These are phyloP conservation scores for Propithecus deckenii DNA, from an alignment of 2,797 vertebrate species.

Conservation along the genomic window DNA sequence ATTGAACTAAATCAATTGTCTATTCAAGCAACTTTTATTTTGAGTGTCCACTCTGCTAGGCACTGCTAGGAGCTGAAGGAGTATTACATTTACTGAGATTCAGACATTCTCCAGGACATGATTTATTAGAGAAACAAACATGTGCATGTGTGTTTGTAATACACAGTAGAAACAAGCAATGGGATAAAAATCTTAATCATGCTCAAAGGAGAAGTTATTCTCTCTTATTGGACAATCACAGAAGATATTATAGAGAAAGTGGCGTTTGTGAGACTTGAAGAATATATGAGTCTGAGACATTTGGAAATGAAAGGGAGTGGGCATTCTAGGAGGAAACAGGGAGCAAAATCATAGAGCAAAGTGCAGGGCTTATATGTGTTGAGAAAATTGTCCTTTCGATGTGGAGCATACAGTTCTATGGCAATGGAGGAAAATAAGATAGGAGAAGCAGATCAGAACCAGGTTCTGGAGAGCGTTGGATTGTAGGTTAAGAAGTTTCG, in stretches of 20 bases:
- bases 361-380: neutral
- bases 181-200: neutral
- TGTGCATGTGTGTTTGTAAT: neutral
- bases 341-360: neutral
- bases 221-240: neutral
- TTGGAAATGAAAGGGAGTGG: neutral
- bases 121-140: neutral
- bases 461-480: neutral
- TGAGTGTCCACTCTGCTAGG: neutral
- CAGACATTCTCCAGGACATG: neutral
- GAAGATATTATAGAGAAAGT: neutral
- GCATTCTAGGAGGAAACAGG: neutral
- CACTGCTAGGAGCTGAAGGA: neutral
- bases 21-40: neutral
- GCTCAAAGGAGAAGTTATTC: neutral
- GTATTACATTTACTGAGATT: neutral
- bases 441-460: neutral
- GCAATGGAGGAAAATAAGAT: neutral
- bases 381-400: neutral
- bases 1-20: neutral
- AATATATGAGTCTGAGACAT: neutral
- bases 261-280: neutral
- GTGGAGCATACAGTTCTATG: neutral
- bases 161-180: neutral
- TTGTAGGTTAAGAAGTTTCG: neutral